Conservation (phyloP, 1,140 invertebrate genomes). For the Aphis craccivora region DNA sequence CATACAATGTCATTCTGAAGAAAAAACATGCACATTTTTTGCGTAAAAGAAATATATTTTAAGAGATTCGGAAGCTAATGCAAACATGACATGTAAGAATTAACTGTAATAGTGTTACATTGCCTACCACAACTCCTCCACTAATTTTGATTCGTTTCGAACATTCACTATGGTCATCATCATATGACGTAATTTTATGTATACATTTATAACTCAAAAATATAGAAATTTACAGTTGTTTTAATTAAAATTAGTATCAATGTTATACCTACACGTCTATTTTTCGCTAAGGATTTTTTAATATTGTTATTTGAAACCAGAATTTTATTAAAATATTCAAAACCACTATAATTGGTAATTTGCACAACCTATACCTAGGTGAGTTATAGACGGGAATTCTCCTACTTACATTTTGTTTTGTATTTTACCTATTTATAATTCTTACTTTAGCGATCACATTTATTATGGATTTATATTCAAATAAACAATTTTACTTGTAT, state of each 20-base stretch:
- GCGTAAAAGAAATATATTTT: too few relatives aligned
- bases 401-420: background rate
- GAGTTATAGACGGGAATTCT: background rate
- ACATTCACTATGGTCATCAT: background rate
- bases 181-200: background rate
- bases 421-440: background rate
- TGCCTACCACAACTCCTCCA: background rate
- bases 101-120: background rate
- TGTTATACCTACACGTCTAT: background rate
- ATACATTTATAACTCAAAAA: background rate
- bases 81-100: background rate
- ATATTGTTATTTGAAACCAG: background rate
- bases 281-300: background rate
- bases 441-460: too few relatives aligned
- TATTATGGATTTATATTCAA: too few relatives aligned
- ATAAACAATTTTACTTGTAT: background rate
- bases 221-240: background rate
- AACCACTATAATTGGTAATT: background rate
- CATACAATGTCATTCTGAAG: too few relatives aligned
- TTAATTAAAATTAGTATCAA: background rate
- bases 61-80: background rate
- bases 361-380: background rate
- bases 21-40: too few relatives aligned
- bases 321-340: background rate
- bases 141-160: background rate